Base-by-base conservation (phyloP, 2,797 vertebrate genomes). In the Enteromius anoplus region DNA sequence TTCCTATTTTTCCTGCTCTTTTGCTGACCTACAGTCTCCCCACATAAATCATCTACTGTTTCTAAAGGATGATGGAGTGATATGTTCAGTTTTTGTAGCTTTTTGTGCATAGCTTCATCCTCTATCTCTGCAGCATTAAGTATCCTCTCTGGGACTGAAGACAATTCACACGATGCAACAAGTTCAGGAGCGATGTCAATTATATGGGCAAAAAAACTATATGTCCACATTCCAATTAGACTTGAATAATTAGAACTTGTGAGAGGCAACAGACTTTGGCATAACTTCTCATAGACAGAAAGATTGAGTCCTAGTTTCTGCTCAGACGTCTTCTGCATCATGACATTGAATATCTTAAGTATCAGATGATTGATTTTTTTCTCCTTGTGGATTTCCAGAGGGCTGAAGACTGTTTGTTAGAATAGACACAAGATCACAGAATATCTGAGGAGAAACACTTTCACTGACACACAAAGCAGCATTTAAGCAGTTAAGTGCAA, bases 301-400 rank as follows among this genome's bases (percentile, higher is more conserved):
- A 8, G 3, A 45, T 85, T 12, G 83, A 17, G 0, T 21, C 9
- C 42, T n/a, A 55, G 0, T 75, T 37, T 88, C 0, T 40, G 45
- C 32, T 85, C 84, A 26, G 86, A 65, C 0, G 4, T 87, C 86
- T 92, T 93, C 68, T 92, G 89, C 69, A 89, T 89, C 55, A 89
- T 84, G 12, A 90, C 78, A 85, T 85, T 89, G 0, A 92, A 62
- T 53, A 81, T 73, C 69, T 23, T 5, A 0, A 91, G 0, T 64
- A 88, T 23, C 14, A 1, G 0, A 3, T 5, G 0, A 53, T 4
- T 1, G 0, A 3, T n/a, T 1, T 0, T 0, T 0, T 7, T 64
- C 19, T 42, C 12, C 34, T 11, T 69, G 3, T 37, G 0, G 0
- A 15, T 0, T 82, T 3, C 0, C 45, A 19, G 26, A 1, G 0